Evolutionary conservation across 2,888 invertebrate species (phyloP), one percentile per base, ranked within the genome.

Genomic region (Melanargia galathea): DNA sequence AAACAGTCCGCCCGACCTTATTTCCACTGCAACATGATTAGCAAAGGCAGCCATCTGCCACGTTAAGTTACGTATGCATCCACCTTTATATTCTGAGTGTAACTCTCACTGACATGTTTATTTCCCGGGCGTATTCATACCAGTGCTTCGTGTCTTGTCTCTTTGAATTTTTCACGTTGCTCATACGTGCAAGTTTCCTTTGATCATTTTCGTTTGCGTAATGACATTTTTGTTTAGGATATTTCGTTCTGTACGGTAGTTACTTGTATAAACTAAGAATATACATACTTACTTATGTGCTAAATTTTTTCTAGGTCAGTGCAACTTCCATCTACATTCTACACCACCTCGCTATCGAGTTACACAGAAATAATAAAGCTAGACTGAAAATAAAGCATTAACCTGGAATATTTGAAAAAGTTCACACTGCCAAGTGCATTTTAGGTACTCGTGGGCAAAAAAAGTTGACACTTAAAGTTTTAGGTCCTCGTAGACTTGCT

Each of bases 41-140:
- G 33, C 52, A 52, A 60, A 45, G 35, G 52, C 64, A 60, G 48
- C 60, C 62, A 61, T 59, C 56, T 43, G 58, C 62, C 58, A 52
- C 56, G 54, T 64, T 65, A 52, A 56, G 54, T 64, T 65, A 63
- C 51, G 63, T 72, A 67, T 71, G 69, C 63, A 69, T 67, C 67
- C 60, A 67, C 70, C 67, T 71, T 70, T 69, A 68, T 64, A 69
- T 70, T 68, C 60, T 60, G 56, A 65, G 64, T 65, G 71, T 71
- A 73, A 71, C 69, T 73, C 74, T 73, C 70, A 75, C 73, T 76
- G 79, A 80, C 81, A 73, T 78, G 79, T 82, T 81, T 80, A 84
- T 84, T 83, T 83, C 81, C 83, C 79, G 73, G 52, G 78, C 73
- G 80, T 78, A 76, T 79, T 79, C 75, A 69, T 73, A 70, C 71